A percentile compares a stretch with the other conserved stretches of the same genome.
These are phyloP conservation scores for Machimus atricapillus DNA, from an alignment of 2,888 invertebrate species.

Conservation along the genomic window DNA sequence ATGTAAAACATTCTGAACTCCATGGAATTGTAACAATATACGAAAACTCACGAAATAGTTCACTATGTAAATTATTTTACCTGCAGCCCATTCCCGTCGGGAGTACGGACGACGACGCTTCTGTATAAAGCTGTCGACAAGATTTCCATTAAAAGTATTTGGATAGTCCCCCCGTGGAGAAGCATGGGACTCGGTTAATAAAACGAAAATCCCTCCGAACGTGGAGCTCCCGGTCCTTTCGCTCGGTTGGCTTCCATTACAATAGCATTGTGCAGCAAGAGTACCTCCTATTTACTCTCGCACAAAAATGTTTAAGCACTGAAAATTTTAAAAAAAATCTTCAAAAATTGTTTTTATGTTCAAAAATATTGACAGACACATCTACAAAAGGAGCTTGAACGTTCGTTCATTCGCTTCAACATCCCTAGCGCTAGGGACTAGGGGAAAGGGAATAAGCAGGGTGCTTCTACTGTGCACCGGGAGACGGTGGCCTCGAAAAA, in stretches of 20 bases:
- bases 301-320: neutral
- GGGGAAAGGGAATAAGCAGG: neutral
- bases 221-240: neutral
- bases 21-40: neutral
- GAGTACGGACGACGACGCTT: neutral
- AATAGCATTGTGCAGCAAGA: neutral
- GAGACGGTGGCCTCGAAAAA: neutral
- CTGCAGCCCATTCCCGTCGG: neutral
- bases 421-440: neutral
- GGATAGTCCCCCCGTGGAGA: neutral
- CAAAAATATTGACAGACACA: neutral
- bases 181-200: neutral
- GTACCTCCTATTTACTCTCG: neutral
- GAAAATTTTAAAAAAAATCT: neutral
- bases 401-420: neutral
- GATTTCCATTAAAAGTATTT: neutral
- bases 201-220: neutral
- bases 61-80: neutral
- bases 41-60: neutral
- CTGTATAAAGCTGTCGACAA: neutral
- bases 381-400: neutral
- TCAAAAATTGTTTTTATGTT: neutral
- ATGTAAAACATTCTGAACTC: neutral
- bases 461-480: neutral
- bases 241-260: neutral